phyloP scores from a whole-genome alignment of 2,797 vertebrate species.

The Glossophaga mutica region DNA sequence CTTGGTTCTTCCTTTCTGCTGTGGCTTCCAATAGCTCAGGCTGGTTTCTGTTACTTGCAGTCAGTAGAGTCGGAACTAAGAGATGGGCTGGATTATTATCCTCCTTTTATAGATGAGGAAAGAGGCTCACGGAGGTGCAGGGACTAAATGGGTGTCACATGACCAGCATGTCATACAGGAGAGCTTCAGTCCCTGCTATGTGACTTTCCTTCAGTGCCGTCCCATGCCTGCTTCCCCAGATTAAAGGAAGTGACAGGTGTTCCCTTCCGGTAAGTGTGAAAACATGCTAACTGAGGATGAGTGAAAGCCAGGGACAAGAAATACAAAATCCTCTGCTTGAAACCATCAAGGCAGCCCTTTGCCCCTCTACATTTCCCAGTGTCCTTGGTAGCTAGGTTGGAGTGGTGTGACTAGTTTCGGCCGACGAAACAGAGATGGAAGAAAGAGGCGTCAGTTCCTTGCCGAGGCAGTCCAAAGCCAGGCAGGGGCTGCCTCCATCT shows the following conservation, averaged over 20 bases:
- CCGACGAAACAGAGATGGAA: neutral
- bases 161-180: neutral
- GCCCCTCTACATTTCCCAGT: neutral
- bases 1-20: neutral
- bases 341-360: neutral
- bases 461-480: neutral
- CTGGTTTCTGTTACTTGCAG: conserved; percentile 13
- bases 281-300: neutral
- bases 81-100: neutral
- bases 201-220: neutral
- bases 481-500: neutral
- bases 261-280: conserved; percentile 1
- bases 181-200: neutral
- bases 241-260: neutral
- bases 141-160: neutral
- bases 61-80: neutral
- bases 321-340: neutral
- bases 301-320: neutral
- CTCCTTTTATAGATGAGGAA: neutral
- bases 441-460: neutral
- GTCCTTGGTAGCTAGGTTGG: neutral
- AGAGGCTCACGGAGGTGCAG: neutral
- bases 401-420: neutral
- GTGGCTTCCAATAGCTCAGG: neutral
- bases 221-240: neutral